These are phyloP conservation scores for Pseudochirops cupreus DNA, from an alignment of 2,797 vertebrate genomes.

Conservation along the genomic window DNA sequence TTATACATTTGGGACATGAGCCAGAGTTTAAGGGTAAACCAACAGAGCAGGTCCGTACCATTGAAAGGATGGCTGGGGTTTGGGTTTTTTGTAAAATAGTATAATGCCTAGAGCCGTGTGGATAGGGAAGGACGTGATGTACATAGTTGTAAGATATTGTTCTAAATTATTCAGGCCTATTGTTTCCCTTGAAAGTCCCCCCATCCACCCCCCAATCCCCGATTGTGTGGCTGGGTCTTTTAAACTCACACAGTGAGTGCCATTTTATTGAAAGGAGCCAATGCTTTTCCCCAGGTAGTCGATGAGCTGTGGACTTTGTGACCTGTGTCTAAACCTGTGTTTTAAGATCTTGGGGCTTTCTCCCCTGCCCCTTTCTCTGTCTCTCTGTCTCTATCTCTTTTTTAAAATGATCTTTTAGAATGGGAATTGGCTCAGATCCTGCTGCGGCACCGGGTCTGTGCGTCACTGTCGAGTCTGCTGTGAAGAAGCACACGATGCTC, in stretches of 20 bases:
- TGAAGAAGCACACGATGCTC: constrained; percentile 89
- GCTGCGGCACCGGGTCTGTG: constrained; percentile 84
- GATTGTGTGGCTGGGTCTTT: constrained; percentile 89
- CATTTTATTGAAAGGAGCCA: constrained; percentile 89
- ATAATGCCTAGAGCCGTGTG: constrained; percentile 82
- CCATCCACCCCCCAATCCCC: constrained; percentile 24
- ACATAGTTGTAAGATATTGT: constrained; percentile 90
- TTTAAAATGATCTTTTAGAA: constrained; percentile 79
- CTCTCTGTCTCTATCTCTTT: constrained; percentile 34
- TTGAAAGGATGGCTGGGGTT: constrained; percentile 70
- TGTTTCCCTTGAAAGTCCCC: constrained; percentile 88
- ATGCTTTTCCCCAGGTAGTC: constrained; percentile 80
- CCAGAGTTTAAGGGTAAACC: constrained; percentile 89
- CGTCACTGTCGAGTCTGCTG: constrained; percentile 86
- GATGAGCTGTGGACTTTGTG: constrained; percentile 87
- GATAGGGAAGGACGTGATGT: constrained; percentile 87
- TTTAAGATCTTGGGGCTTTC: constrained; percentile 82
- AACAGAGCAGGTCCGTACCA: constrained; percentile 74
- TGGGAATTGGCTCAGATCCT: constrained; percentile 81
- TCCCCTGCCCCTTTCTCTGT: constrained; percentile 46
- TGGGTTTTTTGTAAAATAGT: constrained; percentile 86
- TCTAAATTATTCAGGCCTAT: constrained; percentile 90
- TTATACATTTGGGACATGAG: constrained; percentile 89
- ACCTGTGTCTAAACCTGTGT: constrained; percentile 86
- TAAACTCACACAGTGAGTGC: constrained; percentile 92